phyloP scores from a whole-genome alignment of 2,888 invertebrate species.

The Escarpia spicata region DNA sequence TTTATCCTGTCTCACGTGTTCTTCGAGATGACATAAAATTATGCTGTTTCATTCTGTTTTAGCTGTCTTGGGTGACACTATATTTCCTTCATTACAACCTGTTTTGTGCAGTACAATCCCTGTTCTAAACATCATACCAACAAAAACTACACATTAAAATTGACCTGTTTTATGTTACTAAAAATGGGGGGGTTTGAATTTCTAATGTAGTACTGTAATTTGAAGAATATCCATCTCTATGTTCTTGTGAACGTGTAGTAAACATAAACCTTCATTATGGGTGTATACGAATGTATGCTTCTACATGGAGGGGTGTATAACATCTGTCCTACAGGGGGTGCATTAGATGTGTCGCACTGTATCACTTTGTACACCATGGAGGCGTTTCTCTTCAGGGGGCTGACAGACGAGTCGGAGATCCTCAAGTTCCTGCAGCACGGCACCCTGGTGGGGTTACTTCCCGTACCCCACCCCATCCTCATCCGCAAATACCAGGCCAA shows the following conservation, averaged over 20 bases:
- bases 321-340: not conserved
- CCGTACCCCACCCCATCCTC: slow-evolving; percentile 98
- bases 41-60: not conserved
- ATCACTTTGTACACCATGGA: not conserved
- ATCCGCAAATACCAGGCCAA: slow-evolving; percentile 99
- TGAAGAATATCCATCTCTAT: no score
- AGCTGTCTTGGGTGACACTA: not conserved
- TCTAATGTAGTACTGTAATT: no score
- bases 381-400: slow-evolving; percentile 75
- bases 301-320: not conserved
- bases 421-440: slow-evolving; percentile 98
- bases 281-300: not conserved
- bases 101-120: not conserved
- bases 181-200: not conserved
- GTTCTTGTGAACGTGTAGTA: no score
- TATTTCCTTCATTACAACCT: not conserved
- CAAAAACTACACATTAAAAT: not conserved
- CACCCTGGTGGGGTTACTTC: slow-evolving; percentile 93
- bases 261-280: no score
- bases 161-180: not conserved
- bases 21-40: not conserved
- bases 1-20: not conserved
- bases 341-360: not conserved
- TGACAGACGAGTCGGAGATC: slow-evolving; percentile 99
- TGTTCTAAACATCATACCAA: not conserved